A percentile compares a stretch with the other conserved stretches of the same genome.
Evolutionary conservation across 2,113 vertebrate genomes (phyloP).

Genomic region (Siphamia tubifer): DNA sequence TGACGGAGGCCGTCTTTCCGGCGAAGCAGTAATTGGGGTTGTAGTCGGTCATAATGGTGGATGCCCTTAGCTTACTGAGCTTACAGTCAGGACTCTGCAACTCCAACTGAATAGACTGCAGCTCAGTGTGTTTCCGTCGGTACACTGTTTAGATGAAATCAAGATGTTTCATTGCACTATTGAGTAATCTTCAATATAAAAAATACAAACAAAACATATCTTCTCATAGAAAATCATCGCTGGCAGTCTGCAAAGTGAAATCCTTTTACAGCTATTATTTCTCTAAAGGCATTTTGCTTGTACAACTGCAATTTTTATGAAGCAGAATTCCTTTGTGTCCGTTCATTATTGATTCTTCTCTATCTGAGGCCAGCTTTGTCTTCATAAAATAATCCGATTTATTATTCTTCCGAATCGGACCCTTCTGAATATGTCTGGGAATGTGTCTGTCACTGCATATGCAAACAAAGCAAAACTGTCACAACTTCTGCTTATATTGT

Average conservation of each 20-base stretch:
- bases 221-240: conserved; percentile 22
- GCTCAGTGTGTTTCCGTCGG: conserved; percentile 95
- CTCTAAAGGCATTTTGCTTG: conserved; percentile 15
- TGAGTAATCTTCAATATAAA: background rate
- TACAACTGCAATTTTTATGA: background rate
- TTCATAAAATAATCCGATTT: background rate
- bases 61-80: conserved; percentile 95
- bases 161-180: conserved; percentile 5
- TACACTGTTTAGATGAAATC: conserved; percentile 82
- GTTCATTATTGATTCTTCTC: conserved; percentile 7
- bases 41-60: conserved; percentile 99
- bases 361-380: background rate
- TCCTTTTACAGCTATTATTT: conserved; percentile 14
- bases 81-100: conserved; percentile 98
- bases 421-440: background rate
- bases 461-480: background rate
- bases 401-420: background rate
- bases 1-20: conserved; percentile 95
- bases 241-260: conserved; percentile 11
- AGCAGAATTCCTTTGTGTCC: conserved; percentile 1
- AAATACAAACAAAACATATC: conserved; percentile 16
- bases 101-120: conserved; percentile 98
- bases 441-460: background rate
- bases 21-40: conserved; percentile 99
- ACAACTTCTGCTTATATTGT: background rate